Evolutionary conservation across 2,888 invertebrate species (phyloP), one percentile per base, ranked within the genome.

Genomic region (Diarsia brunnea): DNA sequence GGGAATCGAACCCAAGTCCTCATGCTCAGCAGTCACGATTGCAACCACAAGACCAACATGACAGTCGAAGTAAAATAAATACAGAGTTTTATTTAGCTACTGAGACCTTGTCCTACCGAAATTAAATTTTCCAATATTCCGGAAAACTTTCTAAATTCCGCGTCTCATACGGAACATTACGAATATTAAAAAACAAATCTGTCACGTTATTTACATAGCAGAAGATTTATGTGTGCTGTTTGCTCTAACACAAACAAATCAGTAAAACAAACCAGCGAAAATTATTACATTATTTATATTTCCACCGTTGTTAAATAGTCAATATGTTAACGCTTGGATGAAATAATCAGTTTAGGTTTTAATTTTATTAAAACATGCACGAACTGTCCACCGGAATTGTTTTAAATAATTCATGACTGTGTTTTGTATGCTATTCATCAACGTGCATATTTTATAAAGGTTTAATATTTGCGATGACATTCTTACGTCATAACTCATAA

Each of bases 401-500:
- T 79, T 83, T 83, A 84, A 79, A 79, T 73, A 72, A 79, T 84
- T 79, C 64, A 79, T 81, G 80, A 79, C 38, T 68, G 64, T 65
- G 79, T 79, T 79, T 79, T 81, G 73, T 58, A 58, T 84, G 80
- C 64, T 82, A 84, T 83, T 80, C 79, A 80, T 71, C 79, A 72
- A 31, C 47, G 63, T 79, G 60, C 84, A 80, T 80, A 79, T 72
- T 79, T 83, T 27, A 79, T 47, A 31, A 70, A 55, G 69, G 58
- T 61, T 68, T 76, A 76, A 73, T 79, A 67, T 79, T 74, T 65
- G 58, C 51, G 51, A 60, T 75, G 31, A 65, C 31, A 58, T 45
- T 60, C 5, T 38, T 31, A 55, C 24, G 21, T 49, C 43, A 76
- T 77, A 78, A 66, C 76, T 61, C 19, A n/a, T 77, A 78, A 66